These are phyloP conservation scores for Cephonodes hylas DNA, from an alignment of 2,888 invertebrate species.

Conservation along the genomic window DNA sequence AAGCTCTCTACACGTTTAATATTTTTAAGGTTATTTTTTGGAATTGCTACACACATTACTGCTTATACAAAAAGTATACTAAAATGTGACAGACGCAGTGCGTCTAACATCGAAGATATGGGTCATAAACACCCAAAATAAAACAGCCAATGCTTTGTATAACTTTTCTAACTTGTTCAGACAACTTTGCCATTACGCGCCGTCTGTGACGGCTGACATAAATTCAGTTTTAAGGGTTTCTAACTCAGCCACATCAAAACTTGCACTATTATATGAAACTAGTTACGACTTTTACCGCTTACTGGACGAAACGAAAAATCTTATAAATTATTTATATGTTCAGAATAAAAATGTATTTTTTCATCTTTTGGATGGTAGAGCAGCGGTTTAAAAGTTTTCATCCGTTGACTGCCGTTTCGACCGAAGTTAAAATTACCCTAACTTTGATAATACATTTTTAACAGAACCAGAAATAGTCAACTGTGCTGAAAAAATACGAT, in stretches of 20 bases:
- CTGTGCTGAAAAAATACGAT: no score
- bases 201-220: conserved; percentile 3
- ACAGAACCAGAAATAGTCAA: no score
- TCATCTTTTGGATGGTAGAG: background rate
- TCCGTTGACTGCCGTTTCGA: background rate
- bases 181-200: conserved; percentile 4
- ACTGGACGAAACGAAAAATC: background rate
- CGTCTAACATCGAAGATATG: background rate
- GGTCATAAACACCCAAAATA: background rate
- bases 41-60: no score
- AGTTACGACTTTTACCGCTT: background rate
- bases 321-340: background rate
- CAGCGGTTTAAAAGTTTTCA: background rate
- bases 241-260: background rate
- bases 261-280: conserved; percentile 4
- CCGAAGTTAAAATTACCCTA: background rate
- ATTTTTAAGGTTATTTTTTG: no score
- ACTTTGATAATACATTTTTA: background rate
- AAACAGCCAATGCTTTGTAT: conserved; percentile 3
- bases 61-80: no score
- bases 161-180: conserved; percentile 5
- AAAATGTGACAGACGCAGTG: background rate
- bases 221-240: conserved; percentile 8
- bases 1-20: no score
- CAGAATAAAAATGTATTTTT: background rate